These are phyloP conservation scores for Pelecanus crispus DNA, from an alignment of 2,113 vertebrate species.

Conservation along the genomic window DNA sequence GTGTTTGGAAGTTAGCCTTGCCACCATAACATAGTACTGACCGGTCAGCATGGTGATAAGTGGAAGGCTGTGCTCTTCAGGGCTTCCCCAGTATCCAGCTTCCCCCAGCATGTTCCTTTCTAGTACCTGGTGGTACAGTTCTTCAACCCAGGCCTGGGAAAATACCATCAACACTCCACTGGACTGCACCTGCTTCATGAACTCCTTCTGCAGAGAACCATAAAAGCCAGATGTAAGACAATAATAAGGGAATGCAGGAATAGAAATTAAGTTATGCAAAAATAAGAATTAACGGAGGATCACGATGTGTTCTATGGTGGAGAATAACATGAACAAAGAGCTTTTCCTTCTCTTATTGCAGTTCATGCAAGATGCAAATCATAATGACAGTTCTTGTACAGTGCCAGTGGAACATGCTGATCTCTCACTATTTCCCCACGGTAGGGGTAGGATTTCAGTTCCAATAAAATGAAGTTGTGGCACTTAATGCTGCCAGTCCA, in stretches of 20 bases:
- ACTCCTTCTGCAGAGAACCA: constrained; percentile 84
- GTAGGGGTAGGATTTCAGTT: background rate
- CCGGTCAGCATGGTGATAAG: constrained; percentile 93
- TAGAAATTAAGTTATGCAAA: background rate
- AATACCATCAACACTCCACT: constrained; percentile 91
- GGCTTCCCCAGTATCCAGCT: constrained; percentile 88
- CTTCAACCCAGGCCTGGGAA: constrained; percentile 94
- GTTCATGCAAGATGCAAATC: background rate
- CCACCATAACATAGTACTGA: constrained; percentile 46
- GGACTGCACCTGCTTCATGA: constrained; percentile 89
- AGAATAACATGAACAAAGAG: background rate
- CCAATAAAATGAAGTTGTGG: background rate
- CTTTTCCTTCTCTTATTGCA: background rate
- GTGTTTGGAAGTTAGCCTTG: background rate
- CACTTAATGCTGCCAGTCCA: background rate
- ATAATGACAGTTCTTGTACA: background rate
- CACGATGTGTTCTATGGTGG: background rate
- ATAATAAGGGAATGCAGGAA: background rate
- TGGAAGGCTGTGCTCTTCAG: constrained; percentile 81
- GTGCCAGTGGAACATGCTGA: background rate
- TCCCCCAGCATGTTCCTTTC: constrained; percentile 92
- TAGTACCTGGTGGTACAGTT: constrained; percentile 89
- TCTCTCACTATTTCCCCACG: background rate
- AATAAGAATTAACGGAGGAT: background rate
- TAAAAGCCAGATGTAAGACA: background rate